Evolutionary conservation across 2,113 vertebrate genomes (phyloP), one percentile per base, ranked within the genome.

Genomic region (Jaculus jaculus): DNA sequence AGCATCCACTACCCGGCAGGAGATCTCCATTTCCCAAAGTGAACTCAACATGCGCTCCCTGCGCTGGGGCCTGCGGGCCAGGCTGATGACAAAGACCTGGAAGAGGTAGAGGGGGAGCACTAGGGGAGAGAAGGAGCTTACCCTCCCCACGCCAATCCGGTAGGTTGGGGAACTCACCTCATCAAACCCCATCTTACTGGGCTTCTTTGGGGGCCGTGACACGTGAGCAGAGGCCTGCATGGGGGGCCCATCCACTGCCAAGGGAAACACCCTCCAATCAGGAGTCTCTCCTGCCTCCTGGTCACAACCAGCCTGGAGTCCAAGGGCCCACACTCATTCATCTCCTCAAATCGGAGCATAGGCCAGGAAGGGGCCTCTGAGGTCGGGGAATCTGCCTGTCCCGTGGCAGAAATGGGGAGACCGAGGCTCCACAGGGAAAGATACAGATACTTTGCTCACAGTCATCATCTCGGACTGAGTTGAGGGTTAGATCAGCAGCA

Each of bases 1-100:
- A 0, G 99, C 99, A 0, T 99, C 99, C 71, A 99, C 97, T 92
- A 99, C 98, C 69, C 97, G 98, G 3, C 98, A 98, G 0, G 98
- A 91, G 0, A 99, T 98, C 97, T 99, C 99, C 97, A 99, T 97
- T 95, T 99, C 99, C 79, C 97, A 98, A 90, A 99, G 98, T 0
- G 99, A 99, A 16, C 96, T 98, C 93, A 99, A 93, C 99, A 99
- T 99, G 84, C 99, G 98, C 75, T 98, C 98, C 15, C 99, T 98
- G 5, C 99, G 98, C 97, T 99, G 98, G 0, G 97, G 97, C 54
- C 99, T 98, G 34, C 99, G 98, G 7, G 98, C 98, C 97, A 99
- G 98, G 94, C 99, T 99, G 95, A 99, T 99, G 96, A 99, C 98
- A 93, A 99, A 99, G 69, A 99, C 98, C 99, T 99, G 93, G 21